phyloP scores from a whole-genome alignment of 2,113 vertebrate genomes.

The Procavia capensis region DNA sequence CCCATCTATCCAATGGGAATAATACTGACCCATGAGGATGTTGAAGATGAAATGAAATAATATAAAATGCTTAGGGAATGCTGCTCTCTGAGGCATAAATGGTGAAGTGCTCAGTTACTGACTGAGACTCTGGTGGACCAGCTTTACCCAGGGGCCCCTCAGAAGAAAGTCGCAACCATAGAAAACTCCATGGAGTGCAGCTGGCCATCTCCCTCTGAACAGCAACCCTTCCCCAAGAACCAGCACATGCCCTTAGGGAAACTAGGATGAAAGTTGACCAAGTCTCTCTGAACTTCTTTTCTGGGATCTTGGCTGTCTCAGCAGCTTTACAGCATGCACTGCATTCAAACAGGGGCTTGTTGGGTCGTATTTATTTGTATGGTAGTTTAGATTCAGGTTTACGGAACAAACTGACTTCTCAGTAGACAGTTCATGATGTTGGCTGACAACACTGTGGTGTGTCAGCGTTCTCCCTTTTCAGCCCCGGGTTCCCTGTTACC shows the following conservation, averaged over 20 bases:
- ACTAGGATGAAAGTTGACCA: background rate
- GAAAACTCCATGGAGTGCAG: background rate
- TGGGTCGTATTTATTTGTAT: too few relatives aligned
- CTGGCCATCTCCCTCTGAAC: background rate
- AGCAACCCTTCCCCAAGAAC: background rate
- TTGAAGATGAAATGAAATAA: background rate
- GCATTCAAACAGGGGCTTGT: background rate
- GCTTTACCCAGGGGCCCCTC: background rate
- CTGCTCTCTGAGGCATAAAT: background rate
- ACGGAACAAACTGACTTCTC: too few relatives aligned
- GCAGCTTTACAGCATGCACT: background rate
- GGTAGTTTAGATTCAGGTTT: too few relatives aligned
- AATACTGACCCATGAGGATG: background rate
- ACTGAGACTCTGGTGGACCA: background rate
- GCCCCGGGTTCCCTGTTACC: too few relatives aligned
- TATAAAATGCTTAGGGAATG: background rate
- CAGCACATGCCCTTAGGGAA: background rate
- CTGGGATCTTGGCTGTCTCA: background rate
- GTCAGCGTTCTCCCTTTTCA: too few relatives aligned
- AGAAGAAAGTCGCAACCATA: background rate
- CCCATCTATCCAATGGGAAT: background rate
- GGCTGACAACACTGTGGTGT: too few relatives aligned
- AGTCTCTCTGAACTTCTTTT: background rate
- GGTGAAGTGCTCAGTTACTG: background rate
- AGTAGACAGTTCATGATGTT: too few relatives aligned